These are phyloP conservation scores for Lycocorax pyrrhopterus DNA, from an alignment of 2,113 vertebrate species.

Conservation along the genomic window DNA sequence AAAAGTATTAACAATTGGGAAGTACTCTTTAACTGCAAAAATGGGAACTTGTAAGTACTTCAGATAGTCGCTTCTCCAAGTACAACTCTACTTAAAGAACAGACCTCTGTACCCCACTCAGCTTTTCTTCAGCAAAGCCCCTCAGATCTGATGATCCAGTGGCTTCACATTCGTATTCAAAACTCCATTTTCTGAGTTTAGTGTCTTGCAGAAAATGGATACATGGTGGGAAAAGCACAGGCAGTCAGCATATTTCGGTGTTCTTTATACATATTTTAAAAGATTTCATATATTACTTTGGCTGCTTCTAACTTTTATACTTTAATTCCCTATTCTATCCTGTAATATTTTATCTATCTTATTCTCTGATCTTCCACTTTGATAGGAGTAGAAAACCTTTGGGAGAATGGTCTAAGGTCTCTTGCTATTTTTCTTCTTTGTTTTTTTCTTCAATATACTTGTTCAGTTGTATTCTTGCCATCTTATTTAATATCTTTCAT, in stretches of 20 bases:
- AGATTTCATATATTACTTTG: conserved; percentile 18
- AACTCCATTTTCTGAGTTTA: not conserved
- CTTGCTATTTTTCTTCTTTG: not conserved
- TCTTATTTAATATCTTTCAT: not conserved
- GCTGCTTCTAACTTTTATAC: conserved; percentile 3
- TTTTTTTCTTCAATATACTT: not conserved
- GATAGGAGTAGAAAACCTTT: conserved; percentile 28
- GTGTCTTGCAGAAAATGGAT: conserved; percentile 22
- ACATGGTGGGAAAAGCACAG: not conserved
- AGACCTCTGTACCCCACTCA: not conserved
- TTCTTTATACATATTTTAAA: conserved; percentile 52
- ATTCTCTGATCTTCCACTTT: conserved; percentile 47
- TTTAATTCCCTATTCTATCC: conserved; percentile 16
- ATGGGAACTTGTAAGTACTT: not conserved
- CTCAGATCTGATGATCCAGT: not conserved
- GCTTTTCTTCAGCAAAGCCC: not conserved
- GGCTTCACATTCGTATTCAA: not conserved
- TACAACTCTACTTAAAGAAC: not conserved
- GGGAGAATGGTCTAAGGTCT: conserved; percentile 23
- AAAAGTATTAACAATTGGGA: not conserved
- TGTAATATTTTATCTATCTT: conserved; percentile 36
- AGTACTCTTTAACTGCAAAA: not conserved
- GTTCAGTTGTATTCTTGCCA: not conserved
- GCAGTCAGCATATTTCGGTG: conserved; percentile 46
- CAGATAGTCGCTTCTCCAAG: not conserved